phyloP scores from a whole-genome alignment of 1,140 invertebrate genomes.

The Formica selysi region DNA sequence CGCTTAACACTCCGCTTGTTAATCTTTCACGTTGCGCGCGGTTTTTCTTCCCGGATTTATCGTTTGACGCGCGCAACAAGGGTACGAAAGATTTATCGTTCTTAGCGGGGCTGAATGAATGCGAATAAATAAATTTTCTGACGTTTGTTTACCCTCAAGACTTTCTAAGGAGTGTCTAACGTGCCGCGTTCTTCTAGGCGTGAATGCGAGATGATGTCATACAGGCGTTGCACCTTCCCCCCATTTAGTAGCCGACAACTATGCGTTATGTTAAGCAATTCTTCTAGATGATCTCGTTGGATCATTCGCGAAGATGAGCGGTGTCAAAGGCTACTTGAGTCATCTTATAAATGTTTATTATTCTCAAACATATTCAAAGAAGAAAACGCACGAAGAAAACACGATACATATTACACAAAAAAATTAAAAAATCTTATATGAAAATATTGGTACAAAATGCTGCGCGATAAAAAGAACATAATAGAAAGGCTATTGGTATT shows the following conservation, averaged over 20 bases:
- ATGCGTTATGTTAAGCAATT: constrained; percentile 30
- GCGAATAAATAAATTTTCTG: constrained; percentile 70
- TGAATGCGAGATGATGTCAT: constrained; percentile 77
- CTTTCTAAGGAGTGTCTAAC: constrained; percentile 78
- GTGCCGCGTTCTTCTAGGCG: constrained; percentile 65
- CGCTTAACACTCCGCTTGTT: constrained; percentile 25
- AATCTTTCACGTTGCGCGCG: constrained; percentile 26
- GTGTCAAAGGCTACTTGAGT: constrained; percentile 69
- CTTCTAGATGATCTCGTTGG: constrained; percentile 72
- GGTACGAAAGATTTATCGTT: constrained; percentile 64
- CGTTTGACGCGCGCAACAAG: constrained; percentile 5
- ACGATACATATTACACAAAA: not conserved
- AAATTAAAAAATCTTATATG: not conserved
- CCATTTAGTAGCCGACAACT: constrained; percentile 61
- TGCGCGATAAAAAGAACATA: not conserved
- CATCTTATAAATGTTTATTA: not conserved
- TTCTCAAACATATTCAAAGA: no score
- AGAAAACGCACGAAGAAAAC: not conserved
- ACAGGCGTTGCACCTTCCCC: constrained; percentile 75
- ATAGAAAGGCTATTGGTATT: not conserved
- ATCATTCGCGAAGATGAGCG: constrained; percentile 25
- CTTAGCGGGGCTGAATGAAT: constrained; percentile 19
- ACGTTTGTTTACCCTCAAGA: constrained; percentile 72
- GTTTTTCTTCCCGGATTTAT: constrained; percentile 9
- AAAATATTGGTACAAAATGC: not conserved